Evolutionary conservation across 1,140 invertebrate species (phyloP).

Genomic region (Hestina assimilis): DNA sequence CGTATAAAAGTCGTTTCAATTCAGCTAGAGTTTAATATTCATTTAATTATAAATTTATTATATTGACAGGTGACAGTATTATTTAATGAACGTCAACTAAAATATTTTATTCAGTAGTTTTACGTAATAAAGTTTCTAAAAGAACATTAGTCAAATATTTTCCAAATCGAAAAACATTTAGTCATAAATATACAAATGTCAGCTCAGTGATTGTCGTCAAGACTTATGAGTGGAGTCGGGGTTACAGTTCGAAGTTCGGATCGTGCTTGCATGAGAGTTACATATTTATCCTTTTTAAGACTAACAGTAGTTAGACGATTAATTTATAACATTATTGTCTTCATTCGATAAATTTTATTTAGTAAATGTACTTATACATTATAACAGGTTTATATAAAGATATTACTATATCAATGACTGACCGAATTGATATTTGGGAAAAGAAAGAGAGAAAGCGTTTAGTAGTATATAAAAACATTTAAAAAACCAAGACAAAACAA

Average conservation of each 20-base stretch:
- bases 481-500: too few species aligned
- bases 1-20: too few species aligned
- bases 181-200: constrained; percentile 23
- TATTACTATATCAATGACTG: too few species aligned
- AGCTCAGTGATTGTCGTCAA: constrained; percentile 21
- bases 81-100: neutral
- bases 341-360: too few species aligned
- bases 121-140: neutral
- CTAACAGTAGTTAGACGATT: constrained; percentile 6
- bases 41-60: too few species aligned
- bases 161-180: constrained; percentile 5
- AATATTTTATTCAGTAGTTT: neutral
- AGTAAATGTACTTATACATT: too few species aligned
- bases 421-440: too few species aligned
- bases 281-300: constrained; percentile 23
- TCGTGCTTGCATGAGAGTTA: constrained; percentile 35
- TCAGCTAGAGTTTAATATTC: too few species aligned
- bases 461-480: too few species aligned
- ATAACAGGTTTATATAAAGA: too few species aligned
- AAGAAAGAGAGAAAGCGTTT: too few species aligned
- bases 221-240: constrained; percentile 15
- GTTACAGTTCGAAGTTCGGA: constrained; percentile 40
- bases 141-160: constrained; percentile 1
- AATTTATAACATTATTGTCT: constrained; percentile 4
- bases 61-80: too few species aligned